These are phyloP conservation scores for Enteromius argenteus DNA, from an alignment of 2,797 vertebrate species.

Conservation along the genomic window DNA sequence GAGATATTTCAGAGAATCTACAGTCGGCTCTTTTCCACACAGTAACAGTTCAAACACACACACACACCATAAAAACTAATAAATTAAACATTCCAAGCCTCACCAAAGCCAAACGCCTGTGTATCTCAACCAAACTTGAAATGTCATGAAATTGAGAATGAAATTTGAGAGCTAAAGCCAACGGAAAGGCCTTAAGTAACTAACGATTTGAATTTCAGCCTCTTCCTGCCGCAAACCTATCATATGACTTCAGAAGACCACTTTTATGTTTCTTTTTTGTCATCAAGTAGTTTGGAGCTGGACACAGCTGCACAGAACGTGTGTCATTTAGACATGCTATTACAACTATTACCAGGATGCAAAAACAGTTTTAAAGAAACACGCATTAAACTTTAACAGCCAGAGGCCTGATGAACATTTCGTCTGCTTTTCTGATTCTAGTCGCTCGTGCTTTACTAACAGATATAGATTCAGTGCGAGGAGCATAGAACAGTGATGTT, in stretches of 20 bases:
- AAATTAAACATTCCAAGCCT: neutral
- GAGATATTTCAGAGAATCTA: neutral
- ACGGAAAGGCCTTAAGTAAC: neutral
- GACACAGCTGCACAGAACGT: neutral
- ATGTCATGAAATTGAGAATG: neutral
- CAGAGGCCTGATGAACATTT: constrained; percentile 18
- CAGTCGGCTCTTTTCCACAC: neutral
- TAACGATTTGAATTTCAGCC: neutral
- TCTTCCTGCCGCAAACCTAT: neutral
- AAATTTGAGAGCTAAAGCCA: neutral
- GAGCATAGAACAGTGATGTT: neutral
- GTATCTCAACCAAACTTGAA: neutral
- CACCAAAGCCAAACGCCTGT: neutral
- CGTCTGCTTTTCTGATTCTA: neutral
- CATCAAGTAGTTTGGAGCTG: no score
- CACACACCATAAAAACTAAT: neutral
- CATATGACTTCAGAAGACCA: constrained; percentile 3
- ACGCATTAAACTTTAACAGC: neutral
- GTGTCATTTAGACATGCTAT: neutral
- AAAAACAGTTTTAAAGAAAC: constrained; percentile 2
- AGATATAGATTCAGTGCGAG: neutral
- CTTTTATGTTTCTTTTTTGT: neutral
- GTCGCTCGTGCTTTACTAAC: neutral
- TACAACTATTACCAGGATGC: neutral
- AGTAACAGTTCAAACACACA: neutral